Base-by-base conservation (phyloP, 2,797 vertebrate genomes). In the Pangasius djambal region DNA sequence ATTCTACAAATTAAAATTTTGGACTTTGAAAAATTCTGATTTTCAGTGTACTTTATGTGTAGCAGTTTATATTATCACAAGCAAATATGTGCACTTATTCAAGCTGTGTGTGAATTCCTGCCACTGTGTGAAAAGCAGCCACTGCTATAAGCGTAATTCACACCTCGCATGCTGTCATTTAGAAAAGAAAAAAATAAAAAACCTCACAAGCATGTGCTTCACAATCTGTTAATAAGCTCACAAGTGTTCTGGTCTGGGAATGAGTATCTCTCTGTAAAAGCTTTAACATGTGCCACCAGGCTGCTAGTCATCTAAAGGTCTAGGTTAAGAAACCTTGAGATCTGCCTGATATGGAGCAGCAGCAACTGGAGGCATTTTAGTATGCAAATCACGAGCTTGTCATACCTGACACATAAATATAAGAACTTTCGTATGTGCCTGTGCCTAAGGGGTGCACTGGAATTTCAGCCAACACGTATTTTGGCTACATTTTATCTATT, bases 211-310 rank as follows among this genome's bases (percentile, higher is more conserved):
- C 89, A 74, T 83, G 86, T 91, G 88, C 78, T 86, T 82, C 86
- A 65, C 85, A 59, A 67, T 87, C 85, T 84, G 87, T 81, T 85
- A 89, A 91, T 77, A 74, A 85, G 75, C 67, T 37, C 72, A 88
- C 10, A 34, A 83, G 72, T 86, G 67, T 82, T 34, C 65, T 72
- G 77, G 52, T 75, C 44, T 88, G 74, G 31, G 48, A 88, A 57
- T 44, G 84, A 12, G 70, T 34, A 87, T 63, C 72, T 78, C 65
- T 22, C 48, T 70, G 48, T 55, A 69, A 85, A 85, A 37, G 63
- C 61, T 72, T 75, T 83, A 50, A 65, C 48, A 57, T 72, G 48
- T 37, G 48, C 61, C 28, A 52, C 13, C 48, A 55, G 4, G 7
- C 48, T 59, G 37, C 6, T 75, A 44, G 85, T 86, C 25, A 25